Evolutionary conservation across 2,888 invertebrate species (phyloP).

Genomic region (Agrypnus murinus): DNA sequence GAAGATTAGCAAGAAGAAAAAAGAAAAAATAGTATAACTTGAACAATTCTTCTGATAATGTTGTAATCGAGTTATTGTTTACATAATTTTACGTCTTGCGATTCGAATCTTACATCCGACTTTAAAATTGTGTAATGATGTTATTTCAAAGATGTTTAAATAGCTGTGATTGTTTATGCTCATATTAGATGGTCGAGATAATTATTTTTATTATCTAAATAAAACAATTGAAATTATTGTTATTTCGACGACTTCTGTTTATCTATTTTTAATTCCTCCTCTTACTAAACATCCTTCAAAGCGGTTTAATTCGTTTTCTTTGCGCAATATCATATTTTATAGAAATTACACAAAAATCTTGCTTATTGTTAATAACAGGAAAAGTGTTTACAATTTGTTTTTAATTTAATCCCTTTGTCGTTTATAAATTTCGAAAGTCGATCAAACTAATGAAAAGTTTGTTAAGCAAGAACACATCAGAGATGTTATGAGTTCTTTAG

Average conservation of each 20-base stretch:
- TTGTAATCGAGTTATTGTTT: conserved; percentile 28
- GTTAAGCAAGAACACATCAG: no score
- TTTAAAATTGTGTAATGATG: conserved; percentile 18
- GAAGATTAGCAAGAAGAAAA: no score
- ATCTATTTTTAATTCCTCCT: conserved; percentile 46
- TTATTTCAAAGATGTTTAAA: conserved; percentile 37
- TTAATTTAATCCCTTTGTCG: no score
- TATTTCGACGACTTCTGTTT: conserved; percentile 35
- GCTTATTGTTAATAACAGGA: conserved; percentile 6
- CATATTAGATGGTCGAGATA: conserved; percentile 38
- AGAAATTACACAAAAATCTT: conserved; percentile 20
- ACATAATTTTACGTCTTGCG: conserved; percentile 35
- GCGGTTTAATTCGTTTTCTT: conserved; percentile 19
- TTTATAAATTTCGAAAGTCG: neutral
- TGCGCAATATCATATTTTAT: conserved; percentile 13
- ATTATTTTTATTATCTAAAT: conserved; percentile 44
- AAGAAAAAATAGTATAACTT: no score
- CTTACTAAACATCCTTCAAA: conserved; percentile 43
- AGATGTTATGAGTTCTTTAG: neutral
- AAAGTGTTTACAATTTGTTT: neutral
- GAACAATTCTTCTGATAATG: neutral
- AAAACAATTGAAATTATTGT: conserved; percentile 48
- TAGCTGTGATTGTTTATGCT: conserved; percentile 44
- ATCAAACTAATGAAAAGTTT: neutral
- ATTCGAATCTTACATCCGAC: conserved; percentile 32